Conservation (phyloP, 2,797 vertebrate species). For the Siniperca scherzeri region DNA sequence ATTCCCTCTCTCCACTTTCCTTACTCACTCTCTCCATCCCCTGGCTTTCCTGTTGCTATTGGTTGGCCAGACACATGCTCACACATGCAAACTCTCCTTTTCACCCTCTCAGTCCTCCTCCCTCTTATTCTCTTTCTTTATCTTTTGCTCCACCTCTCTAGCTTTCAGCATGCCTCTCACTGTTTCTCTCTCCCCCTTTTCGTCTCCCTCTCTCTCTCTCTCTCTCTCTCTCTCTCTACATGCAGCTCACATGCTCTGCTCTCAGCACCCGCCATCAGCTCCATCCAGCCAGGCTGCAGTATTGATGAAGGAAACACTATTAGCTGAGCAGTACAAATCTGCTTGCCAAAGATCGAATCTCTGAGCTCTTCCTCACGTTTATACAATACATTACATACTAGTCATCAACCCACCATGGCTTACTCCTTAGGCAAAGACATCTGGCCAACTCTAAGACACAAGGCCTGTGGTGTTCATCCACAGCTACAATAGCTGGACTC, state of each 20-base stretch:
- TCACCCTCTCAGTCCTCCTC: slow-evolving; percentile 28
- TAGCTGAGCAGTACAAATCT: slow-evolving; percentile 58
- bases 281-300: slow-evolving; percentile 55
- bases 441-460: slow-evolving; percentile 17
- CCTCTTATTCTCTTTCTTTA: slow-evolving; percentile 27
- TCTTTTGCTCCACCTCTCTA: slow-evolving; percentile 46
- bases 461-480: slow-evolving; percentile 19
- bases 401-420: not conserved
- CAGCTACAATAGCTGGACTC: slow-evolving; percentile 1
- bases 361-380: slow-evolving; percentile 22
- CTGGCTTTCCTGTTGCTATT: slow-evolving; percentile 43
- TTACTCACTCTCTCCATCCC: slow-evolving; percentile 55
- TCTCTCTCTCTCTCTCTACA: slow-evolving; percentile 46
- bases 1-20: slow-evolving; percentile 56
- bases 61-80: slow-evolving; percentile 28
- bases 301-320: slow-evolving; percentile 55
- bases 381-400: slow-evolving; percentile 5
- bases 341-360: slow-evolving; percentile 45
- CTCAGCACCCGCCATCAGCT: slow-evolving; percentile 41
- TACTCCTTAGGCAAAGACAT: slow-evolving; percentile 1
- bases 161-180: slow-evolving; percentile 38
- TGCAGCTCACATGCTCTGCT: slow-evolving; percentile 66
- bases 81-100: slow-evolving; percentile 47
- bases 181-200: slow-evolving; percentile 2
- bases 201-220: not conserved